Base-by-base conservation (phyloP, 2,113 vertebrate genomes). In the Podiceps cristatus region DNA sequence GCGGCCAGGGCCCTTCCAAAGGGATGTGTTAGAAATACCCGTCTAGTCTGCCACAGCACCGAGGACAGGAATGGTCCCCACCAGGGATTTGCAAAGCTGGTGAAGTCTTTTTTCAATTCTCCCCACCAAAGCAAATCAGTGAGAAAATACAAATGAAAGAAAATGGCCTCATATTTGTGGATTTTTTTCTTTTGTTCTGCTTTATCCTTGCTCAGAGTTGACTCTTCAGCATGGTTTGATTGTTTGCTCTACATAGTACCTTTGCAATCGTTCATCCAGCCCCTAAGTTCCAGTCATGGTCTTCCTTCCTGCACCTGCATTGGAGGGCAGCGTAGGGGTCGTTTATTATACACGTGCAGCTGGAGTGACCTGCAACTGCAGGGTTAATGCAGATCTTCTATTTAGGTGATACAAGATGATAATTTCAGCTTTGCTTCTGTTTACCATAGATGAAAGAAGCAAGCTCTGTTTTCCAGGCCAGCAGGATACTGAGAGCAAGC, bases 191-290 rank as follows among this genome's bases (percentile, higher is more conserved):
- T 63, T 64, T 37, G 6, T 53, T 60, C 80, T 66, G 45, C 50
- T 58, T 77, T 50, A 28, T 44, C 24, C 45, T 71, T 62, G 79
- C 42, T 63, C 25, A 31, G 55, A 62, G 63, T 5, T 88, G 86
- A 31, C 49, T 71, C 28, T 33, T 52, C 15, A 58, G 53, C 1
- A 2, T 2, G 0, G 25, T 18, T 33, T 33, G 22, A n/a, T 6
- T 28, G 18, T 25, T 47, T 75, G 49, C 35, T 58, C 24, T 58
- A 0, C 18, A 2, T 0, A 0, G 9, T 4, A 24, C 50, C 31
- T 64, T 33, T 69, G 24, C 45, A 49, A 67, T 9, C 29, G 10
- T 53, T 67, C n/a, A 7, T 33, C 44, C 42, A 47, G 47, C 56
- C 74, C 44, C 80, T 29, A 9, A 67, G 71, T 55, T 58, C 72